Base-by-base conservation (phyloP, 92 coral and sea anemone species). In the Zoanthus gigantus region DNA sequence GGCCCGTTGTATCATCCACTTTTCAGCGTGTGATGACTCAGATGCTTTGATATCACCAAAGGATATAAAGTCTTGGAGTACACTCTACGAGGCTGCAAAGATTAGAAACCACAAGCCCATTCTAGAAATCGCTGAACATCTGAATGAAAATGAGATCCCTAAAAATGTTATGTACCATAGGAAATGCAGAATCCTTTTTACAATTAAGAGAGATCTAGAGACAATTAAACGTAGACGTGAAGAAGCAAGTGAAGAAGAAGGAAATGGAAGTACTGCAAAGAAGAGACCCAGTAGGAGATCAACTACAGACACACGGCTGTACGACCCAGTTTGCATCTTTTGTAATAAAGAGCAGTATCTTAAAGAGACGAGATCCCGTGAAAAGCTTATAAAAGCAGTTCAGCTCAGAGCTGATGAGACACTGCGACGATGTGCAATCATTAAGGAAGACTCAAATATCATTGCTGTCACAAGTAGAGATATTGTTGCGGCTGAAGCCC, bases 401-500 rank as follows among this genome's bases (percentile, higher is more conserved):
- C 63, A 57, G 63, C 63, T 57, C 15, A 57, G 63, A 57, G 63
- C 63, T 5, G 23, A 75, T 30, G 69, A 74, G 29, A 47, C 77
- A n/a, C 83, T 88, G 23, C 58, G 83, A 47, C 46, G 63, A 6
- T 56, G 30, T 18, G 89, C 94, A 14, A 83, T 54, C 28, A n/a
- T 6, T 72, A 91, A 84, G 73, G 28, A 34, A 32, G 90, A 91
- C 74, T 50, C 23, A 44, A 91, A 63, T 60, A 91, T 91, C 50
- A 67, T 91, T 28, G 90, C 88, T 4, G 47, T 88, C 17, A 84
- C 90, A 6, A 76, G 77, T 29, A 56, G 94, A 61, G 92, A 88
- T 17, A 76, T 91, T 28, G 91, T 91, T 7, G 94, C 91, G 74
- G 90, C 92, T 67, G 92, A 79, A 71, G 92, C 92, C 18, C 92